Evolutionary conservation across 2,888 invertebrate species (phyloP).

Genomic region (Pollenia labialis): DNA sequence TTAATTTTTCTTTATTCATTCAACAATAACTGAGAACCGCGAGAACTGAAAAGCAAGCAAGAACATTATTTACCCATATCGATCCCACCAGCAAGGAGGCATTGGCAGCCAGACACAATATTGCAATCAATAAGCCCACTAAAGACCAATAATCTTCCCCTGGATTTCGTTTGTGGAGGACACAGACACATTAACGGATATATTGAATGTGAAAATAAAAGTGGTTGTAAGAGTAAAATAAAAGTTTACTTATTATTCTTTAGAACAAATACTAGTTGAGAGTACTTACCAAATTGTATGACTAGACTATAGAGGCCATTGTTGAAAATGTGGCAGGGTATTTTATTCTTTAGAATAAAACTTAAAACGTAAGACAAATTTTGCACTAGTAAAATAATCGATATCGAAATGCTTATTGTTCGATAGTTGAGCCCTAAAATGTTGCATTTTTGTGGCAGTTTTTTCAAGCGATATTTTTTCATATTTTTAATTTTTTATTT

Average conservation of each 20-base stretch:
- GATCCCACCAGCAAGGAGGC: conserved; percentile 11
- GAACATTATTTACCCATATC: conserved; percentile 28
- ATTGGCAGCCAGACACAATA: conserved; percentile 47
- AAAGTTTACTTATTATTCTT: no score
- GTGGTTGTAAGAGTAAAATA: not conserved
- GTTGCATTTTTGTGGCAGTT: conserved; percentile 34
- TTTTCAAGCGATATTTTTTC: not conserved
- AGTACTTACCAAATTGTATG: conserved; percentile 56
- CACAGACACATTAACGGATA: not conserved
- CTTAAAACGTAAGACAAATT: conserved; percentile 24
- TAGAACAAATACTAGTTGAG: not conserved
- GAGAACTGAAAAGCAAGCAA: not conserved
- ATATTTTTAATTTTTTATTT: not conserved
- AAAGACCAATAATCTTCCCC: conserved; percentile 51
- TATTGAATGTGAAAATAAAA: not conserved
- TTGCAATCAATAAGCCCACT: conserved; percentile 45
- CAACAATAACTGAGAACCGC: not conserved
- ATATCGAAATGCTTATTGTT: conserved; percentile 32
- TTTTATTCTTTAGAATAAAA: not conserved
- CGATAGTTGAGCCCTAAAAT: conserved; percentile 50
- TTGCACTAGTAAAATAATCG: conserved; percentile 6
- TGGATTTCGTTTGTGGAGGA: not conserved
- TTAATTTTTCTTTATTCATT: conserved; percentile 5
- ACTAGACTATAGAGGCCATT: conserved; percentile 47
- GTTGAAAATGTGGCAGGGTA: conserved; percentile 25